Evolutionary conservation across 2,797 vertebrate species (phyloP).

Genomic region (Rhabdophis nuchalis): DNA sequence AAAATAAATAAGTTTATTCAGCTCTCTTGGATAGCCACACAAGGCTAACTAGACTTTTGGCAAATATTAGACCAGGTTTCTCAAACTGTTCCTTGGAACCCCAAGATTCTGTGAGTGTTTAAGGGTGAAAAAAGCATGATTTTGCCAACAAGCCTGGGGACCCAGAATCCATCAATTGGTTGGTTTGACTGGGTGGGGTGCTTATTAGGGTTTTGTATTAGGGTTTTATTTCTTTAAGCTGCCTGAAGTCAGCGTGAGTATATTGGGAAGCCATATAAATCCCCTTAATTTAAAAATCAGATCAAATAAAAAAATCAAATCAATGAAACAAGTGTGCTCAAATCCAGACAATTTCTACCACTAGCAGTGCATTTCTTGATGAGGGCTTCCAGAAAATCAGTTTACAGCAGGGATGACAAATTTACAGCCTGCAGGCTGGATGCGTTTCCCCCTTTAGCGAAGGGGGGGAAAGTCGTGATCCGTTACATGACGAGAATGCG

Average conservation of each 20-base stretch:
- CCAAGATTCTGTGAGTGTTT: neutral
- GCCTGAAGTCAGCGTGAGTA: neutral
- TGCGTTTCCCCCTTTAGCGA: too few species aligned
- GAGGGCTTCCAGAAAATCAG: neutral
- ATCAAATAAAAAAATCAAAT: neutral
- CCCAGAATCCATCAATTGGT: neutral
- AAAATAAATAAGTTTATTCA: neutral
- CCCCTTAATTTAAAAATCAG: neutral
- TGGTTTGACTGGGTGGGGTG: neutral
- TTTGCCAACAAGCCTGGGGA: neutral
- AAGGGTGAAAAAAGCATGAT: neutral
- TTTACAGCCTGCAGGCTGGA: too few species aligned
- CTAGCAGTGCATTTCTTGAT: neutral
- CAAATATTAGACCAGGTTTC: neutral
- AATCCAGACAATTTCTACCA: neutral
- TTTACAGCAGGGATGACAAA: too few species aligned
- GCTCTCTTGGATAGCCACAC: slow-evolving; percentile 14
- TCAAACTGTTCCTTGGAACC: neutral
- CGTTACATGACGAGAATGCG: too few species aligned
- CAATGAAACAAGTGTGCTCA: neutral
- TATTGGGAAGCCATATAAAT: neutral
- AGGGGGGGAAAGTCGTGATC: too few species aligned
- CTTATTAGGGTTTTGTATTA: neutral
- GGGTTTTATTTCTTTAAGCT: neutral
- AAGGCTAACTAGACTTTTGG: neutral